Evolutionary conservation across 1,140 invertebrate species (phyloP).

Genomic region (Campoletis sonorensis): DNA sequence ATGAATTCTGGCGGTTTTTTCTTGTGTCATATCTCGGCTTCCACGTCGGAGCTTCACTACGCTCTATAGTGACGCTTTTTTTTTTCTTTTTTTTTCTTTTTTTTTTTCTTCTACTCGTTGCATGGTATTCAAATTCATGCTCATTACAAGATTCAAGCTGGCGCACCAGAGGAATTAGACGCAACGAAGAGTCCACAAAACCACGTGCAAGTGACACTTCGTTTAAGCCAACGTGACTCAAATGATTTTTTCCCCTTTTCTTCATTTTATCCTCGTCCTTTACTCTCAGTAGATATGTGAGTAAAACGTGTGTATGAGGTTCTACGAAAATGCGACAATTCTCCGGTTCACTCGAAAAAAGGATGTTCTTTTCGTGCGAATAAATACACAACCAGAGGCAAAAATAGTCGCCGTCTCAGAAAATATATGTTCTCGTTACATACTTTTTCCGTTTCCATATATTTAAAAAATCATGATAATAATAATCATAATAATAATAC

Average conservation of each 20-base stretch:
- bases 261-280: conserved; percentile 23
- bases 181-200: conserved; percentile 33
- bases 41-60: conserved; percentile 2
- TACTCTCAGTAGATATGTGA: background rate
- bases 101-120: too few species aligned
- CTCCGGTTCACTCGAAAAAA: conserved; percentile 19
- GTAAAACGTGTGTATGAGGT: conserved; percentile 10
- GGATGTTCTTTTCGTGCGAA: background rate
- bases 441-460: background rate
- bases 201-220: conserved; percentile 60
- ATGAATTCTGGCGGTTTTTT: background rate
- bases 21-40: background rate
- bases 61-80: conserved; percentile 23
- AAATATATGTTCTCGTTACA: background rate
- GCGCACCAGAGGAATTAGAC: conserved; percentile 34
- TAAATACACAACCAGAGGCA: background rate
- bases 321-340: conserved; percentile 1
- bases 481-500: too few species aligned
- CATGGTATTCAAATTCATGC: conserved; percentile 30
- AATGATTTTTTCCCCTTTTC: conserved; percentile 33
- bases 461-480: background rate
- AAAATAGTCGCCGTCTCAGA: background rate
- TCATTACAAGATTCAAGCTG: conserved; percentile 34
- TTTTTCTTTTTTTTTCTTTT: conserved; percentile 30
- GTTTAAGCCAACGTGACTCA: conserved; percentile 55